Conservation (phyloP, 2,113 vertebrate species). For the Tragulus kanchil region DNA sequence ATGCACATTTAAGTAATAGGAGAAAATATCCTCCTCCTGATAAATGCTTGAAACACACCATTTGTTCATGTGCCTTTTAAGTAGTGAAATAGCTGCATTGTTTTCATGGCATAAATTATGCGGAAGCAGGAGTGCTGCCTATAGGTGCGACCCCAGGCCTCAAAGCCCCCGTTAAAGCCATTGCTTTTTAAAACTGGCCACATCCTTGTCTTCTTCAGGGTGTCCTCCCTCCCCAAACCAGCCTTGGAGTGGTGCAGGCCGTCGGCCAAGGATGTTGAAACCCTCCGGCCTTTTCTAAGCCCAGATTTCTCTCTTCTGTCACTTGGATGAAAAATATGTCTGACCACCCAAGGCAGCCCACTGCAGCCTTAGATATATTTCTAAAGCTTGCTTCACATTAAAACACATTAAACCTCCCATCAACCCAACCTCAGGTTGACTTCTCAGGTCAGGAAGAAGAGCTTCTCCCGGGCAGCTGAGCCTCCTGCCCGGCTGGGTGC, state of each 20-base stretch:
- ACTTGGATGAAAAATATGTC: not conserved
- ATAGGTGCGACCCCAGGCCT: not conserved
- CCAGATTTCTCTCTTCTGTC: not conserved
- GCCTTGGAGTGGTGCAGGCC: not conserved
- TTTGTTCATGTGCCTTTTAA: not conserved
- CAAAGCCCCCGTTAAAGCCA: not conserved
- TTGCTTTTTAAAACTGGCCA: not conserved
- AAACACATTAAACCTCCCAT: not conserved
- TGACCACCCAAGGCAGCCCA: not conserved
- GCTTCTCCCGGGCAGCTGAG: not conserved
- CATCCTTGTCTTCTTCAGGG: not conserved
- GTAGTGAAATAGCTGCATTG: not conserved
- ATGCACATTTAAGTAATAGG: not conserved
- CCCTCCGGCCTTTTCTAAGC: not conserved
- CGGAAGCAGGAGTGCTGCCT: not conserved
- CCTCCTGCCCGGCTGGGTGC: not conserved
- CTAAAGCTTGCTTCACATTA: not conserved
- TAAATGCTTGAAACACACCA: not conserved
- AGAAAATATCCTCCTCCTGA: not conserved
- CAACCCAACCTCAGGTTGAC: not conserved
- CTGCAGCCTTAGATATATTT: not conserved
- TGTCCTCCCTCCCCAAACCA: too few species aligned
- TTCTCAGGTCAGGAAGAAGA: not conserved
- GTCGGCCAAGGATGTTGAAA: not conserved
- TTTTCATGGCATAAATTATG: not conserved